Evolutionary conservation across 2,888 invertebrate genomes (phyloP).

Genomic region (Trissonchulus sp.): DNA sequence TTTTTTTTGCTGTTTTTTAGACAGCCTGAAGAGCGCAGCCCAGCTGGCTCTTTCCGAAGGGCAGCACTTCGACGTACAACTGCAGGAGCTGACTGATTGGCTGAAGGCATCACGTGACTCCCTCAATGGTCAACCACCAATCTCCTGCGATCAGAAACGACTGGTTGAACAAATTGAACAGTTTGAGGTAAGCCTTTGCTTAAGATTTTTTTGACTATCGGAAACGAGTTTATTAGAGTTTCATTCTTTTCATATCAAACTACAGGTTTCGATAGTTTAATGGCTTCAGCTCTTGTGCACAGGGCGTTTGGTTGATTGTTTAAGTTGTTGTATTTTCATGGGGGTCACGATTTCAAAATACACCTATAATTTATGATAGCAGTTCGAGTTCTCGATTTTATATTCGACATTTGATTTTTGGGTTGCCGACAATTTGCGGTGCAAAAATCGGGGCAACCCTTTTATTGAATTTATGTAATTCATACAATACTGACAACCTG

Average conservation of each 20-base stretch:
- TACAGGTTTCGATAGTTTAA: too few relatives aligned
- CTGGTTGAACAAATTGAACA: constrained; percentile 78
- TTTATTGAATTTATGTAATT: background rate
- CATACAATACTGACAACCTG: background rate
- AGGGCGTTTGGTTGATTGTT: too few relatives aligned
- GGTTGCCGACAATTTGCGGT: background rate
- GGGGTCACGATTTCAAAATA: too few relatives aligned
- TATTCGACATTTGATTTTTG: too few relatives aligned
- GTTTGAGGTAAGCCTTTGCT: constrained; percentile 62
- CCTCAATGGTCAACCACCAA: constrained; percentile 52
- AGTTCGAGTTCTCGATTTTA: too few relatives aligned
- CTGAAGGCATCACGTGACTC: constrained; percentile 62
- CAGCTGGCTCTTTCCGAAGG: constrained; percentile 77
- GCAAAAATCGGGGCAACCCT: background rate
- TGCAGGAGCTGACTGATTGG: constrained; percentile 83
- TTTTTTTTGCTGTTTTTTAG: too few relatives aligned
- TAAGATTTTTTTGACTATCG: background rate
- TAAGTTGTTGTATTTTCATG: too few relatives aligned
- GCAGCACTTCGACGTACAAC: constrained; percentile 78
- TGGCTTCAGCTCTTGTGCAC: too few relatives aligned
- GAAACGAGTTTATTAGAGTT: too few relatives aligned
- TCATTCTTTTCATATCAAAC: too few relatives aligned
- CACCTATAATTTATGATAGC: too few relatives aligned
- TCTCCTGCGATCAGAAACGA: constrained; percentile 76
- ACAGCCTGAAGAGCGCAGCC: constrained; percentile 69